Percentiles rank a stretch among this genome's conserved stretches.
Conservation (phyloP, 2,797 vertebrate species). For the Myotis daubentonii region DNA sequence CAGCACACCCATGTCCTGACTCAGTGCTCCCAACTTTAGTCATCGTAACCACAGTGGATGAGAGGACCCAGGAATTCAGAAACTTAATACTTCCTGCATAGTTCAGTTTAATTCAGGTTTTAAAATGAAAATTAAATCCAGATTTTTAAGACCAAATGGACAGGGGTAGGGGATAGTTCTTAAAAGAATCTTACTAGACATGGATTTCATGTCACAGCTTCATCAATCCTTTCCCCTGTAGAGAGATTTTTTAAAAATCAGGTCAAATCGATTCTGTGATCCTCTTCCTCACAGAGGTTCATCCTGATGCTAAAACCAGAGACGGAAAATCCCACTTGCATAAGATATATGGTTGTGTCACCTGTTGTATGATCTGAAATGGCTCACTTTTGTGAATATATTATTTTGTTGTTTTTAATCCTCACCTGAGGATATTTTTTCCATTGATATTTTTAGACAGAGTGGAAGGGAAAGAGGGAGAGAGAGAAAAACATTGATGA, state of each 20-base stretch:
- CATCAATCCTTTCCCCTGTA: not conserved
- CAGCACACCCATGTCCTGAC: not conserved
- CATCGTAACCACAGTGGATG: not conserved
- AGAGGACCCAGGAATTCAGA: not conserved
- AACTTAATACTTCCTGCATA: conserved; percentile 8
- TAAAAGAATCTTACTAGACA: not conserved
- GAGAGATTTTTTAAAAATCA: not conserved
- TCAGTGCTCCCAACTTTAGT: not conserved
- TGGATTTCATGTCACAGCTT: not conserved
- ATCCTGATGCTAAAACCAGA: not conserved
- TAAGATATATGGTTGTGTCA: not conserved
- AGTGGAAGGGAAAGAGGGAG: too few species aligned
- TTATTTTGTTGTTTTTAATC: too few species aligned
- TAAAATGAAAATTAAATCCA: conserved; percentile 57
- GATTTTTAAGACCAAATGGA: conserved; percentile 46
- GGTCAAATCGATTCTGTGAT: not conserved
- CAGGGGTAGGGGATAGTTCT: not conserved
- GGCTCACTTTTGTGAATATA: not conserved
- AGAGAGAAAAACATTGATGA: too few species aligned
- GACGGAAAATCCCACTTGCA: not conserved
- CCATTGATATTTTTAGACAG: too few species aligned
- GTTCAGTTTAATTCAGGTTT: not conserved
- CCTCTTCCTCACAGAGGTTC: not conserved
- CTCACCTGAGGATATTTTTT: too few species aligned
- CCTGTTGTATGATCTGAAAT: not conserved